Evolutionary conservation across 92 coral and sea anemone species (phyloP), one percentile per base, ranked within the genome.

Genomic region (Porites divaricata): DNA sequence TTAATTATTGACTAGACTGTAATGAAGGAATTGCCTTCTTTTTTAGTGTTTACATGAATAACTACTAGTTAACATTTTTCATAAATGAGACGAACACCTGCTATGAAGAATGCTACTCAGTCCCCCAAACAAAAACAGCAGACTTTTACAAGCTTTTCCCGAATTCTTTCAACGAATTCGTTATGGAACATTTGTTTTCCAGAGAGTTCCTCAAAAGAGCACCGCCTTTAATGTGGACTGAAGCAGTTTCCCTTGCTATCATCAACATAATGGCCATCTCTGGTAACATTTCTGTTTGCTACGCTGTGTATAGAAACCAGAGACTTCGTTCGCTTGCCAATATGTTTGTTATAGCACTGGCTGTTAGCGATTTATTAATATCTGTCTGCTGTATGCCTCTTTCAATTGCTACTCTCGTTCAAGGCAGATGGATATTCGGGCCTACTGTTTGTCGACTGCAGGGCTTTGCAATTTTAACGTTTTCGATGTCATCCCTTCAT

Each of bases 261-360:
- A 81, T 89, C 17, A 92, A 78, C 71, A 56, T 59, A 1, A 52
- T 76, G 24, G 79, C 93, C 13, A 70, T 89, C 21, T 11, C 79
- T 8, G 95, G 95, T 2, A 92, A 92, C 71, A 63, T 92, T 21
- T 86, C 90, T 65, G 95, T 92, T 11, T 92, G 93, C 28, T 77
- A 57, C 24, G 91, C 89, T 11, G 88, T 92, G 28, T 83, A 79
- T 80, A 85, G 85, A 83, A 89, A 92, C 41, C 80, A 70, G 2
- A 89, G 89, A 9, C 93, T 92, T 54, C 84, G 89, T 51, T 86
- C 87, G 11, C 72, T 89, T 61, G 76, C 91, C 10, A 92, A 89
- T 67, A 83, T 78, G 62, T 89, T 89, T 74, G 80, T 89, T 10
- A 85, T 92, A 22, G 93, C 95, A 9, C 79, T 92, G 71, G 95